A percentile compares a stretch with the other conserved stretches of the same genome.
Evolutionary conservation across 2,113 vertebrate species (phyloP).

Genomic region (Strigops habroptila): DNA sequence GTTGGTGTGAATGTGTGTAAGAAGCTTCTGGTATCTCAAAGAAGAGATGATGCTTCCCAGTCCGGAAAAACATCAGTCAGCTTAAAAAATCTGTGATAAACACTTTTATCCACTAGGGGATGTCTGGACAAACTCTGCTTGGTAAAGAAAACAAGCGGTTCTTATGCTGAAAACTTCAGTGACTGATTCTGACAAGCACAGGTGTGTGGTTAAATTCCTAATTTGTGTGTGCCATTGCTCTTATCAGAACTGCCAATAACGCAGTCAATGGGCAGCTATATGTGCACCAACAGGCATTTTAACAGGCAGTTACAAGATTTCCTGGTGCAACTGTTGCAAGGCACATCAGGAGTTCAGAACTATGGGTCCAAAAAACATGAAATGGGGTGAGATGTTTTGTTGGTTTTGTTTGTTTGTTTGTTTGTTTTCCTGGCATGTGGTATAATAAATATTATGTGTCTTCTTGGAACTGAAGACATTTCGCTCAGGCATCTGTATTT

Average conservation of each 20-base stretch:
- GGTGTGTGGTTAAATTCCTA: background rate
- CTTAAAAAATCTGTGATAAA: background rate
- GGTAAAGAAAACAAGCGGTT: accelerated
- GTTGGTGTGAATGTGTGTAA: background rate
- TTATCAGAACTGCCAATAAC: background rate
- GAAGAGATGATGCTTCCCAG: background rate
- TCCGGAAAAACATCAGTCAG: background rate
- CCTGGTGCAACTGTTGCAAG: background rate
- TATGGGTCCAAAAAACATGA: background rate
- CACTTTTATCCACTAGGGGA: background rate
- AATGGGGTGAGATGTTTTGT: background rate
- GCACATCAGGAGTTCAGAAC: background rate
- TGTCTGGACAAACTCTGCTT: background rate
- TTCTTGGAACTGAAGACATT: background rate
- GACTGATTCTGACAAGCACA: background rate
- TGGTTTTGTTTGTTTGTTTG: background rate
- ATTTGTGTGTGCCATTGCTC: accelerated
- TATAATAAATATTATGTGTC: background rate
- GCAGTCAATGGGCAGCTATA: background rate
- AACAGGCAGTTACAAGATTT: background rate
- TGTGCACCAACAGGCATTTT: background rate
- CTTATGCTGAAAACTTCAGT: background rate
- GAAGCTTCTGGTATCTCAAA: background rate
- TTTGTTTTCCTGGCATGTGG: background rate
- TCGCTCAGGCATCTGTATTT: background rate